These are phyloP conservation scores for Oasisia sp. DNA, from an alignment of 2,888 invertebrate species.

Conservation along the genomic window DNA sequence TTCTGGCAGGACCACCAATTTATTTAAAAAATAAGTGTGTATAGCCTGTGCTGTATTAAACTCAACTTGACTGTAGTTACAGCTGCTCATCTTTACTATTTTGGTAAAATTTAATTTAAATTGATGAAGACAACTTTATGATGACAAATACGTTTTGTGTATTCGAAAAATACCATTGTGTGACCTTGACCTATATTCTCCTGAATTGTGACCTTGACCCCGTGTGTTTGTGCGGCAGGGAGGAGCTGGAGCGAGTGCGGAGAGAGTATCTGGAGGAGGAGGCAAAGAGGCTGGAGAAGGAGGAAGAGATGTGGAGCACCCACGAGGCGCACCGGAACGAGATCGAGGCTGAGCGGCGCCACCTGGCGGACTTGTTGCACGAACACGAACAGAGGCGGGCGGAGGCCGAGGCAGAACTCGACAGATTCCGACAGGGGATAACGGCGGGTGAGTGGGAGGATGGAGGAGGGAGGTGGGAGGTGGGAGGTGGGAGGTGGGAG, in stretches of 20 bases:
- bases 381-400: conserved; percentile 21
- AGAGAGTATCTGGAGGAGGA: conserved; percentile 23
- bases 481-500: no score
- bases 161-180: no score
- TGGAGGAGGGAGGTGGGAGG: no score
- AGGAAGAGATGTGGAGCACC: conserved; percentile 32
- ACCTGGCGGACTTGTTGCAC: conserved; percentile 22
- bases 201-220: background rate
- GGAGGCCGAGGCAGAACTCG: background rate
- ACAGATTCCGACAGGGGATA: background rate
- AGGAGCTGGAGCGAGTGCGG: conserved; percentile 29
- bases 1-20: no score
- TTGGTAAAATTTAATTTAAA: no score
- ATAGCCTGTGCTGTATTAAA: no score
- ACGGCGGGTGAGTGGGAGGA: background rate
- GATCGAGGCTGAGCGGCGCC: conserved; percentile 28
- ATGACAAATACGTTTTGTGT: no score
- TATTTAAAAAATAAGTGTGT: no score
- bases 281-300: conserved; percentile 29
- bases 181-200: no score
- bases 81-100: no score
- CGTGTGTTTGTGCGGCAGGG: conserved; percentile 23
- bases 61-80: no score
- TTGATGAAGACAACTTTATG: no score
- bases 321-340: conserved; percentile 32